A percentile compares a stretch with the other conserved stretches of the same genome.
Evolutionary conservation across 1,140 invertebrate species (phyloP).

Genomic region (Camponotus pennsylvanicus): DNA sequence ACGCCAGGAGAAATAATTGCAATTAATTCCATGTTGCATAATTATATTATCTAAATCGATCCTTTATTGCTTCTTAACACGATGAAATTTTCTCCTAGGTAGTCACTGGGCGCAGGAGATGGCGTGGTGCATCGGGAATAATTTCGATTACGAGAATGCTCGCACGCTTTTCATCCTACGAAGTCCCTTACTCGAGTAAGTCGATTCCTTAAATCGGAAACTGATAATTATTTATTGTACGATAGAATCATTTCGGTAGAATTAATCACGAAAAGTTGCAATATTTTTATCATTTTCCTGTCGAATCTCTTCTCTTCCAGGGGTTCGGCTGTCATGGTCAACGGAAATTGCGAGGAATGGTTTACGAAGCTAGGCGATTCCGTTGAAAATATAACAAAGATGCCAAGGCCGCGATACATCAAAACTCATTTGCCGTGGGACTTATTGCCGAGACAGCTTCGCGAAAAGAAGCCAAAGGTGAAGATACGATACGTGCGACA

Average conservation of each 20-base stretch:
- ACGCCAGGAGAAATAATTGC: background rate
- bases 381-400: slow-evolving; percentile 89
- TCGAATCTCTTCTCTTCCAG: slow-evolving; percentile 71
- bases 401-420: slow-evolving; percentile 90
- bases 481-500: background rate
- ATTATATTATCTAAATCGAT: background rate
- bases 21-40: background rate
- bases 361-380: slow-evolving; percentile 87
- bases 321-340: slow-evolving; percentile 84
- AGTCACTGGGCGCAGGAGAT: slow-evolving; percentile 97
- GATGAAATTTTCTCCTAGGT: slow-evolving; percentile 85
- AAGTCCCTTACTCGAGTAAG: slow-evolving; percentile 88
- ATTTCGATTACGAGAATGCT: slow-evolving; percentile 92
- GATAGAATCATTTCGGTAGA: background rate
- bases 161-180: slow-evolving; percentile 89
- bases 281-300: background rate
- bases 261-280: background rate
- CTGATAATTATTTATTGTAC: slow-evolving; percentile 6
- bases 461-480: slow-evolving; percentile 91
- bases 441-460: slow-evolving; percentile 90
- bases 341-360: slow-evolving; percentile 83
- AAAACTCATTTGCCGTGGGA: slow-evolving; percentile 93
- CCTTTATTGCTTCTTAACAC: background rate
- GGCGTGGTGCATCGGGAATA: slow-evolving; percentile 94
- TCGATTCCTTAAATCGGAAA: slow-evolving; percentile 22